Conservation (phyloP, 2,113 vertebrate species). For the Lichenostomus cassidix region DNA sequence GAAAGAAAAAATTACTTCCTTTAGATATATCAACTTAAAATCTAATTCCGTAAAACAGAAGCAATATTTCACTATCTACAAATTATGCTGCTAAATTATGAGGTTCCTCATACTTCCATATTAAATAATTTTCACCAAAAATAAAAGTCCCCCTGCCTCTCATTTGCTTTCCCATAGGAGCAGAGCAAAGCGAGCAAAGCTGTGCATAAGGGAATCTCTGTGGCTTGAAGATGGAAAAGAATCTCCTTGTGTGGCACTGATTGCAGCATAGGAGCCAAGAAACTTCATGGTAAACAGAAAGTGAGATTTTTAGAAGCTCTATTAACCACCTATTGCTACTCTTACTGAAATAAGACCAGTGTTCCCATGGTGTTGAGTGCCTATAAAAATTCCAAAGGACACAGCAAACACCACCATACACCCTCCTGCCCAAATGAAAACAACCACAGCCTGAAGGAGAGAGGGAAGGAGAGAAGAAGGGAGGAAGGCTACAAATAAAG, state of each 20-base stretch:
- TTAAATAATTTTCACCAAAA: neutral
- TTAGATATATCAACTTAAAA: neutral
- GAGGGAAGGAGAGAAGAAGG: neutral
- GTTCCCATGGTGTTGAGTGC: neutral
- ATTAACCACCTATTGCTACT: neutral
- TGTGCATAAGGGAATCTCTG: fast-evolving
- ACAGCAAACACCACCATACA: neutral
- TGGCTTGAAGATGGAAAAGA: neutral
- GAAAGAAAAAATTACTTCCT: neutral
- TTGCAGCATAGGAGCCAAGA: neutral
- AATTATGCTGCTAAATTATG: neutral
- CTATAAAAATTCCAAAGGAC: neutral
- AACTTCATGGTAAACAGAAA: neutral
- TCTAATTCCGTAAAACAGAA: neutral
- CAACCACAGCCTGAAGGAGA: neutral
- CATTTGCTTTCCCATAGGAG: neutral
- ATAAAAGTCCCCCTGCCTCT: neutral
- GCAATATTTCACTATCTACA: neutral
- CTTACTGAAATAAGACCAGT: neutral
- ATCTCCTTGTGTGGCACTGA: neutral
- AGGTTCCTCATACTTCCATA: neutral
- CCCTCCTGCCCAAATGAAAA: neutral
- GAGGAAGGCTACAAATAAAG: neutral
- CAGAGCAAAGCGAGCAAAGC: neutral
- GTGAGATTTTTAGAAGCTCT: neutral